A percentile compares a stretch with the other conserved stretches of the same genome.
Conservation (phyloP, 2,888 invertebrate genomes). For the Machimus atricapillus region DNA sequence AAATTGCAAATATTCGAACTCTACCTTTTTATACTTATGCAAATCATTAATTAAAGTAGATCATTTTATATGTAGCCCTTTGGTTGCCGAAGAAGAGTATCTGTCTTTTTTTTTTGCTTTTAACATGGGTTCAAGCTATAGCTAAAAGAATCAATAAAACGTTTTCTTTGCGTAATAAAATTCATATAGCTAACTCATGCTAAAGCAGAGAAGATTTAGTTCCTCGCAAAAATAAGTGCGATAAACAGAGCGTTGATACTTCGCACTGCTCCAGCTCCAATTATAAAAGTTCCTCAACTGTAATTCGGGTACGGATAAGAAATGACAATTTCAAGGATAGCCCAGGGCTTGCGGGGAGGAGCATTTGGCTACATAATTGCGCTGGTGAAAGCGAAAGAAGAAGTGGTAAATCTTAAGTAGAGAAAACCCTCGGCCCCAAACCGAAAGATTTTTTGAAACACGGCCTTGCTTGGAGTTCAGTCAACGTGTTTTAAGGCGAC, state of each 20-base stretch:
- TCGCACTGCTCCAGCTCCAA: background rate
- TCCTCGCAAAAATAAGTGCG: background rate
- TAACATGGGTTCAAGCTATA: background rate
- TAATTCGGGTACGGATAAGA: conserved; percentile 11
- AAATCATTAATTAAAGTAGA: no score
- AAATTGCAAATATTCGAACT: background rate
- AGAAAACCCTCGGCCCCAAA: background rate
- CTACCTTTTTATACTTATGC: no score
- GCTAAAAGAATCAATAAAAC: background rate
- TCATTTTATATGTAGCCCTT: background rate
- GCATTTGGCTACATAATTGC: background rate
- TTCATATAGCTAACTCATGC: background rate
- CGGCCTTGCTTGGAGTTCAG: conserved; percentile 7
- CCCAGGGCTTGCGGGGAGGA: background rate
- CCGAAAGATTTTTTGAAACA: background rate
- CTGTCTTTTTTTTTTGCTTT: background rate
- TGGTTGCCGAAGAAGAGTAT: background rate
- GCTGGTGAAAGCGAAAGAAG: background rate
- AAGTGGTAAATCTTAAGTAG: conserved; percentile 2
- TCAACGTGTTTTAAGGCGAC: background rate
- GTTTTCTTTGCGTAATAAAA: background rate
- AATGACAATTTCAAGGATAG: conserved; percentile 20
- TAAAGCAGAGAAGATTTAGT: background rate
- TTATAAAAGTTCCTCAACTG: conserved; percentile 22
- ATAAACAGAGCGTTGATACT: background rate